These are phyloP conservation scores for Sinocyclocheilus grahami DNA, from an alignment of 2,113 vertebrate species.

Conservation along the genomic window DNA sequence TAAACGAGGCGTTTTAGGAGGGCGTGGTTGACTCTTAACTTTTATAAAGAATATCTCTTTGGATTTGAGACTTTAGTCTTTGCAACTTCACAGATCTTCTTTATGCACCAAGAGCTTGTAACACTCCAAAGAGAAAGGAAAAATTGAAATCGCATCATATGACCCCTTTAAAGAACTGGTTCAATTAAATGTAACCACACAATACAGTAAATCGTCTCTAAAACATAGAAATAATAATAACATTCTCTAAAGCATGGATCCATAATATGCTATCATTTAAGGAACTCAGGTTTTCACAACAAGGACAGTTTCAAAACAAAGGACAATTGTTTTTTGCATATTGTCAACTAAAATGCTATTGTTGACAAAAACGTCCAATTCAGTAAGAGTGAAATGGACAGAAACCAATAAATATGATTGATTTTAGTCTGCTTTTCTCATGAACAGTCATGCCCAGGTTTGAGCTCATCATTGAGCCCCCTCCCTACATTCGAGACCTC, in stretches of 20 bases:
- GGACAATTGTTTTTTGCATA: not conserved
- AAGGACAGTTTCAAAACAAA: not conserved
- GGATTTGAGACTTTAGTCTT: too few relatives aligned
- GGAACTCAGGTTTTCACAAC: not conserved
- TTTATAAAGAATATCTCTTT: too few relatives aligned
- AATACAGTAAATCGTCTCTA: not conserved
- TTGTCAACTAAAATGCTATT: not conserved
- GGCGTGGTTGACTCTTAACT: too few relatives aligned
- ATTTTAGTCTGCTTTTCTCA: not conserved
- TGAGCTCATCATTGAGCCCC: slow-evolving; percentile 83
- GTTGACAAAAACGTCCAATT: not conserved
- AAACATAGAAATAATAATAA: not conserved
- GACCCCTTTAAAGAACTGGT: not conserved
- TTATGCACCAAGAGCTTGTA: too few relatives aligned
- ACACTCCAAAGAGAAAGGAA: too few relatives aligned
- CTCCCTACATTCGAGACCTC: slow-evolving; percentile 84
- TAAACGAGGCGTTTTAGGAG: too few relatives aligned
- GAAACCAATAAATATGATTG: not conserved
- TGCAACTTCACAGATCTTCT: too few relatives aligned
- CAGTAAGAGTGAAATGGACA: not conserved
- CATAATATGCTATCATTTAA: not conserved
- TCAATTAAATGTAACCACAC: not conserved
- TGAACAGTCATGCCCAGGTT: slow-evolving; percentile 86
- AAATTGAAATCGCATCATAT: too few relatives aligned
- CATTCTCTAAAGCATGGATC: not conserved